Evolutionary conservation across 2,888 invertebrate species (phyloP).

Genomic region (Xestia c-nigrum): DNA sequence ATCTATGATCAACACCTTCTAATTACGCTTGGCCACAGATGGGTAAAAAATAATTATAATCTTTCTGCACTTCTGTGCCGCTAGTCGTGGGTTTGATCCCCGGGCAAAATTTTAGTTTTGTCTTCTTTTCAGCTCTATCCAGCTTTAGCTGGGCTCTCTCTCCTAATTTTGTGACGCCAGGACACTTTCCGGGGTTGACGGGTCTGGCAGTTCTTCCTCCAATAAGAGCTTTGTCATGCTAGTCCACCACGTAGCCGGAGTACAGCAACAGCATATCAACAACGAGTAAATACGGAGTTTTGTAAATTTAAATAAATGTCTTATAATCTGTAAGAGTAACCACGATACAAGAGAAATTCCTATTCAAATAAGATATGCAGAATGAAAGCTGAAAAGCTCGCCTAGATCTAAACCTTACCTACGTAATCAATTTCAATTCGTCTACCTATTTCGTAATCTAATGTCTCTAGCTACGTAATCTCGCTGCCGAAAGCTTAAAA

Average conservation of each 20-base stretch:
- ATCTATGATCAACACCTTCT: background rate
- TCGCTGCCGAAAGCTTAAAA: background rate
- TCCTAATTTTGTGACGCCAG: too few relatives aligned
- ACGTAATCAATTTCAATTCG: slow-evolving; percentile 14
- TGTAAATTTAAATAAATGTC: background rate
- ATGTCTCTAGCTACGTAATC: background rate
- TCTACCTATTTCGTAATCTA: background rate
- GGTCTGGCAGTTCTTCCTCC: too few relatives aligned
- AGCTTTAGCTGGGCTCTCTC: too few relatives aligned
- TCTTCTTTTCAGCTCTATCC: too few relatives aligned
- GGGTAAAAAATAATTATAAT: background rate
- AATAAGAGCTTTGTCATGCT: too few relatives aligned
- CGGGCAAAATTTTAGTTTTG: background rate
- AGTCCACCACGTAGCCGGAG: too few relatives aligned
- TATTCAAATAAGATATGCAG: background rate
- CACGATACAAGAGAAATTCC: too few relatives aligned
- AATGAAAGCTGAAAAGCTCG: background rate
- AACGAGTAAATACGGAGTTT: too few relatives aligned
- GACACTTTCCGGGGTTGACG: too few relatives aligned
- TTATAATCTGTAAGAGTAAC: background rate
- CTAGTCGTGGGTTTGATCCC: background rate
- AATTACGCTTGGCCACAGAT: background rate
- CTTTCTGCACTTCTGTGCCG: background rate
- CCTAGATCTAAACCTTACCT: slow-evolving; percentile 15
- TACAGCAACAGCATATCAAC: too few relatives aligned